Conservation (phyloP, 2,888 invertebrate species). For the Heliconius sara region DNA sequence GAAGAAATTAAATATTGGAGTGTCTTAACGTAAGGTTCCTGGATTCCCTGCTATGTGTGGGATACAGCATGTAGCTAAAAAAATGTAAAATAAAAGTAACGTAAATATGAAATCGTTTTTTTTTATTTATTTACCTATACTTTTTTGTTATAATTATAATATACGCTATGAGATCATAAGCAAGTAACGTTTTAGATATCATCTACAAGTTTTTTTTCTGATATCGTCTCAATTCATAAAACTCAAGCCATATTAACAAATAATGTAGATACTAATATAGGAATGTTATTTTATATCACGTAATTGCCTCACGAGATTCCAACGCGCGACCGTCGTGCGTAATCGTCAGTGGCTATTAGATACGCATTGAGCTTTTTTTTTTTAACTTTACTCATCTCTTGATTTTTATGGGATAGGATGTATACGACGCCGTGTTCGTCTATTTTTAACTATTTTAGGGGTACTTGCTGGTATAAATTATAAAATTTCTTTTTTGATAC, state of each 20-base stretch:
- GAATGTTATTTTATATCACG: constrained; percentile 21
- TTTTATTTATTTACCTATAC: too few species aligned
- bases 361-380: constrained; percentile 15
- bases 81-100: too few species aligned
- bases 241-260: neutral
- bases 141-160: too few species aligned
- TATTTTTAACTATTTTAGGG: neutral
- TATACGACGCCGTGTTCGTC: neutral
- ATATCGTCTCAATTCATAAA: neutral
- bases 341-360: constrained; percentile 17
- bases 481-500: neutral
- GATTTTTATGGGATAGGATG: neutral
- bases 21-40: too few species aligned
- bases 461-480: neutral
- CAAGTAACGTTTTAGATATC: neutral
- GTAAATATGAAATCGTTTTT: too few species aligned
- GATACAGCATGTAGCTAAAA: too few species aligned
- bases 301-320: constrained; percentile 10
- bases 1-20: too few species aligned
- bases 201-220: neutral
- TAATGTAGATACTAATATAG: neutral
- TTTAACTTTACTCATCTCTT: neutral
- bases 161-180: neutral
- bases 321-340: constrained; percentile 22
- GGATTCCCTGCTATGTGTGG: too few species aligned